Evolutionary conservation across 2,797 vertebrate genomes (phyloP).

Genomic region (Euthynnus affinis): DNA sequence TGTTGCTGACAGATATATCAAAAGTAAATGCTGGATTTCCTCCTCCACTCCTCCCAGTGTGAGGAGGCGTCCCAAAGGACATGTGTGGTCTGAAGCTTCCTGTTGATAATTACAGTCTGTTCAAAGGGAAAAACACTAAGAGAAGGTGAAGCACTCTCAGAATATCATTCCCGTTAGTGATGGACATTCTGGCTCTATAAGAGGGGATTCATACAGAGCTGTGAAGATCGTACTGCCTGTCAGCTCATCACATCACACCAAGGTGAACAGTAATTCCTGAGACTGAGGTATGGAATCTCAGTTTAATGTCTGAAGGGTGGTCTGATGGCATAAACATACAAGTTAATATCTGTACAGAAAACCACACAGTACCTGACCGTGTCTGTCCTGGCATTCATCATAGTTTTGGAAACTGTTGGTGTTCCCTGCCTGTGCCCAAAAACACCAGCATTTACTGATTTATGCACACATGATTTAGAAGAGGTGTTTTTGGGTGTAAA

Average conservation of each 20-base stretch:
- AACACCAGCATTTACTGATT: neutral
- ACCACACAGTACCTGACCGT: neutral
- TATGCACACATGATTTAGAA: neutral
- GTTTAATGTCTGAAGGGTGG: neutral
- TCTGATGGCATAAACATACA: conserved; percentile 12
- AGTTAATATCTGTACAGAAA: neutral
- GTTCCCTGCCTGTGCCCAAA: neutral
- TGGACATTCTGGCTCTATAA: neutral
- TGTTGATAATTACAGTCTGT: conserved; percentile 77
- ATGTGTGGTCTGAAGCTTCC: conserved; percentile 73
- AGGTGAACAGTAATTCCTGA: neutral
- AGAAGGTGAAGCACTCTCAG: conserved; percentile 38
- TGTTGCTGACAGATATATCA: conserved; percentile 55
- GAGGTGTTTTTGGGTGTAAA: neutral
- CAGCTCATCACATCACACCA: neutral
- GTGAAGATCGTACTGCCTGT: neutral
- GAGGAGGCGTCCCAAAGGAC: conserved; percentile 61
- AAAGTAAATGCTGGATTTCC: conserved; percentile 46
- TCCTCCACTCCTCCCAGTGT: conserved; percentile 37
- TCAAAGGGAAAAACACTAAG: conserved; percentile 47
- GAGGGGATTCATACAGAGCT: neutral
- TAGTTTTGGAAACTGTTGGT: neutral
- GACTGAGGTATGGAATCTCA: neutral
- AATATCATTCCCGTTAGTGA: conserved; percentile 33
- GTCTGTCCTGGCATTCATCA: neutral